Evolutionary conservation across 2,888 invertebrate genomes (phyloP), one percentile per base, ranked within the genome.

Genomic region (Aphelenchoides bicaudatus): DNA sequence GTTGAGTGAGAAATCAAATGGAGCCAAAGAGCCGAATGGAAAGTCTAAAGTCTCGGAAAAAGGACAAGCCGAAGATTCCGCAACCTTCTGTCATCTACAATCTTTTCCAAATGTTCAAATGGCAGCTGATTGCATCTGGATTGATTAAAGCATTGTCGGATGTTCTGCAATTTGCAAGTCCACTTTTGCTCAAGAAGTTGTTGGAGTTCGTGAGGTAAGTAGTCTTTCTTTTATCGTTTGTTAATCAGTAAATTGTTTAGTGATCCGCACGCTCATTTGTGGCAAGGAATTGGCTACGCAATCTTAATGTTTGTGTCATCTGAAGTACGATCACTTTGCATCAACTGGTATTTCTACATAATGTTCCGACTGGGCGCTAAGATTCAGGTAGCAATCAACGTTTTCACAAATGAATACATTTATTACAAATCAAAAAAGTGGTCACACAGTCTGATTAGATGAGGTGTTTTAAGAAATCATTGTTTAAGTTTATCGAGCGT

Each of bases 71-170:
- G 29, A 34, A 64, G 31, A 13, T 67, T 2, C 23, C 51, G 47
- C 65, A 66, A 51, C 89, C 90, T 0, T 91, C 90, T 0, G 87
- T 96, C 69, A 82, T 91, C 75, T 87, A 87, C 30, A 88, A 90
- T 0, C 83, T 98, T 47, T 85, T 88, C 68, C 86, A 87, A 78
- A 88, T 91, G 3, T 94, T 92, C 80, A 90, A 92, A 47, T 86
- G 87, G 0, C 87, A 88, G 56, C 91, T 92, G 79, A 62, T 91
- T 1, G 87, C 90, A 72, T 91, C 92, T n/a, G 84, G 89, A 0
- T 30, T 59, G 1, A 54, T 76, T 51, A 76, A 76, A 59, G 50
- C 58, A n/a, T 48, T 62, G 27, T 70, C 75, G 2, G 76, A 76
- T 49, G 68, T 72, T 3, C 80, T 94, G 54, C 88, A 88, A 66